These are phyloP conservation scores for Dreissena rostriformis DNA, from an alignment of 1,140 invertebrate genomes.

Conservation along the genomic window DNA sequence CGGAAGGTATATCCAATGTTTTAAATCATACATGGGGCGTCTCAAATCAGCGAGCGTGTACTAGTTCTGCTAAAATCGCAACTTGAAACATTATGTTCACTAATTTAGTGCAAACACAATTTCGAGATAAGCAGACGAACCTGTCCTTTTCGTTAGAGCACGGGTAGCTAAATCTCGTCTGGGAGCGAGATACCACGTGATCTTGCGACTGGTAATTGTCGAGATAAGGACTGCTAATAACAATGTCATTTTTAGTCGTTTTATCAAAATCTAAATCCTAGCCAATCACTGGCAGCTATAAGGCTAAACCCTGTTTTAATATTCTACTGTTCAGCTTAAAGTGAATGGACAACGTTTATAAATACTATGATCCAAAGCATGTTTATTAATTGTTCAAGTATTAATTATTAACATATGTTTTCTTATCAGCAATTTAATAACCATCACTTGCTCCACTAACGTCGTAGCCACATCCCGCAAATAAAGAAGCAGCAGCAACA, in stretches of 20 bases:
- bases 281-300: conserved; percentile 41
- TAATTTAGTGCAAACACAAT: conserved; percentile 2
- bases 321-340: conserved; percentile 30
- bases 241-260: conserved; percentile 57
- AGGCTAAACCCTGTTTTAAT: conserved; percentile 54
- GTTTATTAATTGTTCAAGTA: not conserved
- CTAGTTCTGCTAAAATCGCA: not conserved
- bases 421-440: not conserved
- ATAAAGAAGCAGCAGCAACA: too few relatives aligned
- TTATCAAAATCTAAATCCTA: conserved; percentile 58
- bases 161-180: conserved; percentile 49
- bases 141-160: not conserved
- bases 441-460: not conserved
- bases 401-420: not conserved
- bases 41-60: too few relatives aligned
- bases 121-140: conserved; percentile 1
- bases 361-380: not conserved
- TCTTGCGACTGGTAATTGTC: conserved; percentile 54
- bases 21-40: too few relatives aligned
- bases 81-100: not conserved
- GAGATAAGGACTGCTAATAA: conserved; percentile 53
- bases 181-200: conserved; percentile 40
- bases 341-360: not conserved
- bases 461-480: too few relatives aligned
- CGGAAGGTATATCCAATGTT: too few relatives aligned